Base-by-base conservation (phyloP, 2,888 invertebrate species). In the Metacarcinus magister region DNA sequence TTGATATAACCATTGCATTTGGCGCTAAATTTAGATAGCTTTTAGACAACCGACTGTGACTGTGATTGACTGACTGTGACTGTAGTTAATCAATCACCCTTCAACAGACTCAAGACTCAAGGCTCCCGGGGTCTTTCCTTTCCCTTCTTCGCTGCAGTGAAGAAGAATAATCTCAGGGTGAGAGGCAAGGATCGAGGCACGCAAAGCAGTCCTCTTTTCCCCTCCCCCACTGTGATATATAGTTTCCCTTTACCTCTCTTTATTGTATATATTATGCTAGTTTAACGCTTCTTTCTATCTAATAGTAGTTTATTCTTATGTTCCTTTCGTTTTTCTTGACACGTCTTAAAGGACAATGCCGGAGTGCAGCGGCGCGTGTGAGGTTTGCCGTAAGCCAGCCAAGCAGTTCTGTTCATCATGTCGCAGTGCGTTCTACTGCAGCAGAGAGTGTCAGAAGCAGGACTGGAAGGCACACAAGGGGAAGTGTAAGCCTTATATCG, bases 331-430 rank as follows among this genome's bases (percentile, higher is more conserved):
- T 60, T 32, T 16, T 92, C 92, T 92, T 43, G 19, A 39, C 92
- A 13, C 43, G 10, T 2, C 32, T 54, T 28, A 44, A 2, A 19
- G 44, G 1, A 95, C 67, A 28, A 94, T 93, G 95, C 67, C 94
- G 4, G 96, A 96, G 48, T 28, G 82, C 7, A 91, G 94, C 32
- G 95, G 96, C 16, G 60, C 82, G 46, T 97, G 97, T 46, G 97
- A 96, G 10, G 96, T 96, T 16, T 97, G 97, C 82, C 96, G 90
- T 0, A 95, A 97, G 32, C 93, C 96, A 16, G 97, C 97, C 19
- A 96, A 96, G 67, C 96, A 96, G 94, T 97, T 97, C 92, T 97
- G 97, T n/a, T 97, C 97, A 3, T 96, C 96, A 23, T 97, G 97
- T 39, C 96, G 97, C 28, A 92, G 94, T 46, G 97, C 97, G 16